Evolutionary conservation across 35 echinoderm and acorn worm genomes (phyloP).

Genomic region (Apostichopus parvimensis): DNA sequence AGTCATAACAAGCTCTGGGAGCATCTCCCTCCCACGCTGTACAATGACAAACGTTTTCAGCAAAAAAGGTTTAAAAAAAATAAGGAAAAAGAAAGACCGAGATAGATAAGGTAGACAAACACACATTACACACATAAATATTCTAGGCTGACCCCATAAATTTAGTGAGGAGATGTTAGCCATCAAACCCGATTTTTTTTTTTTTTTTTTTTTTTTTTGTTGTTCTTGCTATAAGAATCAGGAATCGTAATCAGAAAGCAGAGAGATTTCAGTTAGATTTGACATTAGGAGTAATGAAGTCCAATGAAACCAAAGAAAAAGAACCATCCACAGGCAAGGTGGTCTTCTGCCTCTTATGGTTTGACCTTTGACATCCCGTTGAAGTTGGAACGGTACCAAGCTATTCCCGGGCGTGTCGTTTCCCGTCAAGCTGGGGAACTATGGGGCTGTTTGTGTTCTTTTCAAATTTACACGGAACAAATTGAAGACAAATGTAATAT

Average conservation of each 20-base stretch:
- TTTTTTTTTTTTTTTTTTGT: too few relatives aligned
- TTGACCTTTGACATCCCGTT: not conserved
- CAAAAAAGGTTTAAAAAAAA: too few relatives aligned
- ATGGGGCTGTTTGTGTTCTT: slow-evolving; percentile 3
- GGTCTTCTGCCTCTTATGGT: not conserved
- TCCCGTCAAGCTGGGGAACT: not conserved
- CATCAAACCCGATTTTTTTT: not conserved
- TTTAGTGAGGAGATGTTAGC: not conserved
- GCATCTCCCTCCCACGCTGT: not conserved
- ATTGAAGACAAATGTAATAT: slow-evolving; percentile 11
- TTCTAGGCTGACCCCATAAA: slow-evolving; percentile 12
- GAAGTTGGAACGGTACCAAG: not conserved
- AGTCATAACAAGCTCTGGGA: not conserved
- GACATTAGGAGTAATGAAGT: not conserved
- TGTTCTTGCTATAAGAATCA: too few relatives aligned
- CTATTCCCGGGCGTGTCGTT: slow-evolving; percentile 9
- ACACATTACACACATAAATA: not conserved
- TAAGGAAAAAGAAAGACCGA: too few relatives aligned
- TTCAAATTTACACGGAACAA: not conserved
- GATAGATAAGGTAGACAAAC: not conserved
- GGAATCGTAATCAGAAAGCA: not conserved
- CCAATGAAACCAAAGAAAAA: not conserved
- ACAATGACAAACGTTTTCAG: not conserved
- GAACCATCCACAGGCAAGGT: slow-evolving; percentile 4
- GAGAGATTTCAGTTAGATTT: not conserved